A percentile compares a stretch with the other conserved stretches of the same genome.
Conservation (phyloP, 2,113 vertebrate species). For the Rana temporaria region DNA sequence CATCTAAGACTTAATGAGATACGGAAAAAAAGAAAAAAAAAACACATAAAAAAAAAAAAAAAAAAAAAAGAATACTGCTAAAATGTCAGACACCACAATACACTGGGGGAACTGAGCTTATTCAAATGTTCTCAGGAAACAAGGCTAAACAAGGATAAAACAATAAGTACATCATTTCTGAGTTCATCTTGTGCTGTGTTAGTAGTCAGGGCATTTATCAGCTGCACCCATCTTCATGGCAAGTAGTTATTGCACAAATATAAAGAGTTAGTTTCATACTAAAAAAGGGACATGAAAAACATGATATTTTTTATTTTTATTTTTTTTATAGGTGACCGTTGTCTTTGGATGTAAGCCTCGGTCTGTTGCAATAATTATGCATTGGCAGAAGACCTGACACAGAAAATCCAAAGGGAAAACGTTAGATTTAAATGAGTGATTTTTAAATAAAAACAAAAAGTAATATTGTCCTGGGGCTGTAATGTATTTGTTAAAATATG, state of each 20-base stretch:
- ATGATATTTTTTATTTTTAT: neutral
- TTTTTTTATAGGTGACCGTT: slow-evolving; percentile 31
- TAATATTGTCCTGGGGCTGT: slow-evolving; percentile 1
- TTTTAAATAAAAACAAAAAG: neutral
- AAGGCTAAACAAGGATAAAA: slow-evolving; percentile 51
- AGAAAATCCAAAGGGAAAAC: slow-evolving; percentile 22
- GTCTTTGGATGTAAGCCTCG: slow-evolving; percentile 26
- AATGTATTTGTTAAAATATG: slow-evolving; percentile 8
- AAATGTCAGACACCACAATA: slow-evolving; percentile 78
- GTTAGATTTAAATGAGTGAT: neutral
- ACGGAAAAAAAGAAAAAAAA: slow-evolving; percentile 79
- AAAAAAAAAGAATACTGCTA: slow-evolving; percentile 83
- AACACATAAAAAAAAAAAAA: slow-evolving; percentile 79
- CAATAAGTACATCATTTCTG: slow-evolving; percentile 71
- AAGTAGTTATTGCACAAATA: slow-evolving; percentile 86
- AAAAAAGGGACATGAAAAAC: slow-evolving; percentile 59
- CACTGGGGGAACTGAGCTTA: slow-evolving; percentile 73
- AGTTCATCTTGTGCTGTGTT: slow-evolving; percentile 78
- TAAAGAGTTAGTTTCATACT: slow-evolving; percentile 73
- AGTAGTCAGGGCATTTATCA: slow-evolving; percentile 81
- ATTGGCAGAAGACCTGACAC: slow-evolving; percentile 11
- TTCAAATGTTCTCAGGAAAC: slow-evolving; percentile 69
- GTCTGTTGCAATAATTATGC: slow-evolving; percentile 14
- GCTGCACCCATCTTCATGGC: slow-evolving; percentile 74
- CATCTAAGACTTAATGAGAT: slow-evolving; percentile 82